Evolutionary conservation across 2,113 vertebrate genomes (phyloP).

Genomic region (Periophthalmus modestus): DNA sequence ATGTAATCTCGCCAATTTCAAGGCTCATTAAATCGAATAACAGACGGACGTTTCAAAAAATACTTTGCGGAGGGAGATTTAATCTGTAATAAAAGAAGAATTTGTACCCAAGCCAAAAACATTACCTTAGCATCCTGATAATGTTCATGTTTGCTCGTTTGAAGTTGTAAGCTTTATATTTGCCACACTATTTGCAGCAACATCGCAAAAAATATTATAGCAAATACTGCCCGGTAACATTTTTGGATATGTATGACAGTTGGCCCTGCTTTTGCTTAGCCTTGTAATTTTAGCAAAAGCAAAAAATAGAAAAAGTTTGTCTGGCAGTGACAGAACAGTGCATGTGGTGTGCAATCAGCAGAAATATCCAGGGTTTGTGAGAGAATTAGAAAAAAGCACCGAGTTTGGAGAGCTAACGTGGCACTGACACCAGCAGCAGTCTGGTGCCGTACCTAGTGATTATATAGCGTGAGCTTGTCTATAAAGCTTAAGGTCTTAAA

Average conservation of each 20-base stretch:
- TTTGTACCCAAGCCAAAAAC: no score
- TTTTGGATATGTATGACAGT: slow-evolving; percentile 35
- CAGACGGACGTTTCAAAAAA: slow-evolving; percentile 54
- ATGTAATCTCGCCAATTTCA: slow-evolving; percentile 66
- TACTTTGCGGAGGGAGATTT: slow-evolving; percentile 33
- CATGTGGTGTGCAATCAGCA: slow-evolving; percentile 9
- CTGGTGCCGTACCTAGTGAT: no score
- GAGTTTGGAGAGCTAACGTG: slow-evolving; percentile 5
- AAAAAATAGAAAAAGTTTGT: not conserved
- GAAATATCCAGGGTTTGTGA: slow-evolving; percentile 3
- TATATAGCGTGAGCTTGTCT: no score
- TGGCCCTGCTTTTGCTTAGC: slow-evolving; percentile 42
- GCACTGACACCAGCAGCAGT: not conserved
- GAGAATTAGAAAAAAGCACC: not conserved
- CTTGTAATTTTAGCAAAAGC: slow-evolving; percentile 21
- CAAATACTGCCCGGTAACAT: slow-evolving; percentile 6
- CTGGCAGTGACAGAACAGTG: slow-evolving; percentile 18
- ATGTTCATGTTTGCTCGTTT: slow-evolving; percentile 13
- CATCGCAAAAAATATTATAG: slow-evolving; percentile 14
- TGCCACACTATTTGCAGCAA: slow-evolving; percentile 2
- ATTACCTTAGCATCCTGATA: not conserved
- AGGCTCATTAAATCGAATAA: slow-evolving; percentile 66
- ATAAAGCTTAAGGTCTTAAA: no score
- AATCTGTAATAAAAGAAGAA: slow-evolving; percentile 11
- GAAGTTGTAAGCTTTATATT: not conserved